These are phyloP conservation scores for Myiotriccus ornatus DNA, from an alignment of 2,797 vertebrate species.

Conservation along the genomic window DNA sequence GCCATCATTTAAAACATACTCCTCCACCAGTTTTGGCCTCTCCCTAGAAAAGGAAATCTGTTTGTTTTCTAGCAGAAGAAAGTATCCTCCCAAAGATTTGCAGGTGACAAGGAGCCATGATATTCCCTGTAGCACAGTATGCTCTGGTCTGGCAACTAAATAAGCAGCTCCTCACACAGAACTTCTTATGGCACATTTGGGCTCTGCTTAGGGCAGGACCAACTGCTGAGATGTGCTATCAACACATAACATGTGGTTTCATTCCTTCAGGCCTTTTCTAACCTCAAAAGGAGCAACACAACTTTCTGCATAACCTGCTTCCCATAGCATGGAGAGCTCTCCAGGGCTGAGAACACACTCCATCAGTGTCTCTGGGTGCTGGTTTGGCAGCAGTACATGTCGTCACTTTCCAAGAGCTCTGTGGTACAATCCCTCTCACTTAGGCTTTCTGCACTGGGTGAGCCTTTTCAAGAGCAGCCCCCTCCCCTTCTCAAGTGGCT, in stretches of 20 bases:
- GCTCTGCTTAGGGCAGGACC: background rate
- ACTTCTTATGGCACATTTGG: background rate
- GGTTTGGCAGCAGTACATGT: background rate
- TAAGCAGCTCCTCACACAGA: background rate
- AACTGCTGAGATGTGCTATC: background rate
- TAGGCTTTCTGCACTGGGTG: background rate
- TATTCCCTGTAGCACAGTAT: background rate
- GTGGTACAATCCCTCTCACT: fast-evolving
- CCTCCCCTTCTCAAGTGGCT: background rate
- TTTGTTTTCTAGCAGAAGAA: background rate
- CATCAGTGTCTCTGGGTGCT: background rate
- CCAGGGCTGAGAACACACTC: background rate
- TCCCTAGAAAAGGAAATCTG: background rate
- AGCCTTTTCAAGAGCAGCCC: background rate
- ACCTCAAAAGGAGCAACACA: background rate
- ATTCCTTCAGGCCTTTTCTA: background rate
- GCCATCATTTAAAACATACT: background rate
- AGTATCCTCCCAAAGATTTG: background rate
- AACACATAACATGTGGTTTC: background rate
- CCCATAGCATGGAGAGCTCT: background rate
- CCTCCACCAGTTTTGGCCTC: background rate
- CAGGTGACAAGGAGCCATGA: background rate
- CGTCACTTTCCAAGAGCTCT: background rate
- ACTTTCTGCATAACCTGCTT: background rate
- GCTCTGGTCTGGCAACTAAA: background rate